Conservation (phyloP, 2,113 vertebrate genomes). For the Tinamus guttatus region DNA sequence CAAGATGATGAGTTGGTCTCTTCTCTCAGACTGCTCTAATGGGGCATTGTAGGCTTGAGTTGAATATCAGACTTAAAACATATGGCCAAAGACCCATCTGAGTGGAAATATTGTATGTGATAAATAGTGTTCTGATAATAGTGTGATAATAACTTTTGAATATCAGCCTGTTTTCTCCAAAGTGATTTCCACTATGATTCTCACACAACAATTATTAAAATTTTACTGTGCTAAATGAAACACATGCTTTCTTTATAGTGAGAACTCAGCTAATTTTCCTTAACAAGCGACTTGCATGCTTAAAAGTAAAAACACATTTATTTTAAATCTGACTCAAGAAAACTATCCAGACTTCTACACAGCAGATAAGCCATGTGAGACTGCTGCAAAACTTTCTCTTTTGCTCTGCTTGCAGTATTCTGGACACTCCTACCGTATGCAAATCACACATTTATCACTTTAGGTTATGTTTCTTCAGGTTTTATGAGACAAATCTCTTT, state of each 20-base stretch:
- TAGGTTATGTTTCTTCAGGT: not conserved
- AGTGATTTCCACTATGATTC: not conserved
- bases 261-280: not conserved
- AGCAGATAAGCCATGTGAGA: not conserved
- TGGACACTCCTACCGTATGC: not conserved
- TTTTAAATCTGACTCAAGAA: not conserved
- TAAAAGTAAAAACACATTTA: not conserved
- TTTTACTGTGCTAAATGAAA: not conserved
- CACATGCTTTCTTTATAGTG: not conserved
- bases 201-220: not conserved
- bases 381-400: not conserved
- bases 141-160: not conserved
- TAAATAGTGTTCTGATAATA: not conserved
- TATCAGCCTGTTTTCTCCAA: not conserved
- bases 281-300: not conserved
- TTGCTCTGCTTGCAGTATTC: not conserved
- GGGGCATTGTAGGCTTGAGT: fast-evolving
- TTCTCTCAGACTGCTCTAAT: not conserved
- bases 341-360: not conserved
- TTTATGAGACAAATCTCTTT: not conserved
- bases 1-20: not conserved
- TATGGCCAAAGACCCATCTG: not conserved
- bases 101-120: not conserved
- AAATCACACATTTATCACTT: not conserved
- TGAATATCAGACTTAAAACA: not conserved